Evolutionary conservation across 1,140 invertebrate species (phyloP), one percentile per base, ranked within the genome.

Genomic region (Patella vulgata): DNA sequence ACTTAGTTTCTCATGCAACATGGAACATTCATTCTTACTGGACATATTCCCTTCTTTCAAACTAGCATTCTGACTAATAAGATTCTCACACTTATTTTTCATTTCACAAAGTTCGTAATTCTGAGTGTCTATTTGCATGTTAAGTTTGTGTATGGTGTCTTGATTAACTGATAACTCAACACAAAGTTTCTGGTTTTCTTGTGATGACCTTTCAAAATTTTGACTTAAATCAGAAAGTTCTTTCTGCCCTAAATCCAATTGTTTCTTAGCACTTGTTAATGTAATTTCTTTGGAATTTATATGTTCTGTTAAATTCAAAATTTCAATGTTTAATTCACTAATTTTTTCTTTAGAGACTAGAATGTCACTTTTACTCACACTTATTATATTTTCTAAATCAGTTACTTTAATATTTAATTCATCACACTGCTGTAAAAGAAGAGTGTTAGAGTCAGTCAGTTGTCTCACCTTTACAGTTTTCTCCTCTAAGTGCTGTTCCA

Each of bases 101-200:
- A 43, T 17, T 61, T 64, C 53, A 52, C n/a, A 9, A 21, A 60
- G 17, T 5, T 55, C 42, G 27, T n/a, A 33, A 27, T 59, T 53
- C 27, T 59, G 12, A 33, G 36, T 12, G 40, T 59, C 44, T 12
- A 21, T 17, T 52, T 66, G 39, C 5, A 19, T 27, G n/a, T 56
- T n/a, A 51, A 56, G 43, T 25, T 23, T 46, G 28, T 61, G 25
- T 43, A 48, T 25, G 19, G 56, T 33, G 42, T 51, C 43, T 14
- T 28, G 12, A 5, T 51, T 56, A 11, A 44, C 59, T 36, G 30
- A 52, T 21, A 61, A 21, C 25, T 30, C 25, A 14, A 31, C 36
- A 30, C 33, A 51, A 42, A 61, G n/a, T 25, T n/a, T 25, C 19
- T 56, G 40, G 17, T 30, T 30, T 51, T 60, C 44, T 44, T 14